These are phyloP conservation scores for Drosophila trapezifrons DNA, from an alignment of 1,140 invertebrate genomes.

Conservation along the genomic window DNA sequence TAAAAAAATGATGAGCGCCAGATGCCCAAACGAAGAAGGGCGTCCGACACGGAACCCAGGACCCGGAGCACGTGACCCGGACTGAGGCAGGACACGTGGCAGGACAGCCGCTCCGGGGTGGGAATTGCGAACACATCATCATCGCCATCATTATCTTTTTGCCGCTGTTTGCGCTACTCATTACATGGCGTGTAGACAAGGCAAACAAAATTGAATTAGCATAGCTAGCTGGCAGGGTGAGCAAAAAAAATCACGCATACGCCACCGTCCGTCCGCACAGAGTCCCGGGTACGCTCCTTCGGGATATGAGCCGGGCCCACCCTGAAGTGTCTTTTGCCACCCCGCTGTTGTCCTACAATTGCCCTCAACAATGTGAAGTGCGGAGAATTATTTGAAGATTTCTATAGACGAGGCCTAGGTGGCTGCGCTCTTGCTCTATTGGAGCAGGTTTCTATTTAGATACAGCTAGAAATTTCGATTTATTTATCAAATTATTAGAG, in stretches of 20 bases:
- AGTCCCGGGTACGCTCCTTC: slow-evolving; percentile 30
- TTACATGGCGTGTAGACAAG: slow-evolving; percentile 81
- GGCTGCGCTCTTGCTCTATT: background rate
- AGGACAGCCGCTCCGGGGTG: slow-evolving; percentile 20
- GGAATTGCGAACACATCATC: slow-evolving; percentile 55
- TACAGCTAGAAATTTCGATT: too few relatives aligned
- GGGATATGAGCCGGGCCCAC: slow-evolving; percentile 21
- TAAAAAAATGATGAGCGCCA: slow-evolving; percentile 71
- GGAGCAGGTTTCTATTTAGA: background rate
- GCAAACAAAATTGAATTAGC: slow-evolving; percentile 82
- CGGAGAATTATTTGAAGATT: slow-evolving; percentile 10
- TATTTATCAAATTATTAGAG: too few relatives aligned
- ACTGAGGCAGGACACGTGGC: slow-evolving; percentile 28
- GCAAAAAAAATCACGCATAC: slow-evolving; percentile 74
- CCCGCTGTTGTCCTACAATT: slow-evolving; percentile 72
- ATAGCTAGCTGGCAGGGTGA: slow-evolving; percentile 58
- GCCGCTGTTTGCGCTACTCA: slow-evolving; percentile 76
- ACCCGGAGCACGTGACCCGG: slow-evolving; percentile 52
- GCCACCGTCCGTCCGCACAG: slow-evolving; percentile 48
- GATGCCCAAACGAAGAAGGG: slow-evolving; percentile 43
- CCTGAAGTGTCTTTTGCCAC: slow-evolving; percentile 20
- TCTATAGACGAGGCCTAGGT: background rate
- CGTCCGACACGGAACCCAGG: slow-evolving; percentile 23
- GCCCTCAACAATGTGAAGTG: slow-evolving; percentile 64
- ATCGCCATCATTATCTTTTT: slow-evolving; percentile 56